Base-by-base conservation (phyloP, 2,888 invertebrate genomes). In the Acanthosepion lycidas region DNA sequence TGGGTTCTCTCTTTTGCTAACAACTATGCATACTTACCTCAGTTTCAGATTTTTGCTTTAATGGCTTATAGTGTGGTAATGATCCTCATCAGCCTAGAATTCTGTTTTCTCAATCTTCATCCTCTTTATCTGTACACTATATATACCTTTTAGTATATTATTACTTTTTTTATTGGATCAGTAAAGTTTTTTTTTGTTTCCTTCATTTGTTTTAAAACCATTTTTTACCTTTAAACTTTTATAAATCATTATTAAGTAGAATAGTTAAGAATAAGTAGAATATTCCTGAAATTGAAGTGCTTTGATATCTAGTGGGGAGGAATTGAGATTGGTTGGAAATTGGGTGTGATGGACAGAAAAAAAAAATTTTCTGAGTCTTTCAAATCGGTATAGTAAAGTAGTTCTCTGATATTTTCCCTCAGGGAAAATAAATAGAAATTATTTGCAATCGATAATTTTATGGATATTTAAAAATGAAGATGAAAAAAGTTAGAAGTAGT, bases 201-300 rank as follows among this genome's bases (percentile, higher is more conserved):
- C 42, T 42, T 42, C 6, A 23, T 78, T 78, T 78, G n/a, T 78
- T 78, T 78, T 78, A 78, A 78, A 78, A 78, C 18, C 78, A n/a
- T 78, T 78, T 23, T 78, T 78, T 78, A 1, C 78, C 28, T n/a
- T 12, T n/a, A 33, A 33, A 15, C 6, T 15, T 78, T 78, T 78
- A 0, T 9, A 78, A 78, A 78, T 78, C 78, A 18, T 64, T 64
- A 64, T 64, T 64, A 28, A 64, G 28, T 64, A 64, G 26, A 64
- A 64, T 8, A 64, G 64, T 64, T 28, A 8, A 26, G 64, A 64
- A 64, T 23, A 23, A 78, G 78, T 78, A n/a, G n/a, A 78, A 78
- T 78, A n/a, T 78, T n/a, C n/a, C 78, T 23, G 94, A 94, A 91
- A 78, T 33, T 51, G 94, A 94, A 92, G 94, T 91, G 42, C 28